Percentiles rank a stretch among this genome's conserved stretches.
These are phyloP conservation scores for Siniperca obscura DNA, from an alignment of 2,797 vertebrate species.

Conservation along the genomic window DNA sequence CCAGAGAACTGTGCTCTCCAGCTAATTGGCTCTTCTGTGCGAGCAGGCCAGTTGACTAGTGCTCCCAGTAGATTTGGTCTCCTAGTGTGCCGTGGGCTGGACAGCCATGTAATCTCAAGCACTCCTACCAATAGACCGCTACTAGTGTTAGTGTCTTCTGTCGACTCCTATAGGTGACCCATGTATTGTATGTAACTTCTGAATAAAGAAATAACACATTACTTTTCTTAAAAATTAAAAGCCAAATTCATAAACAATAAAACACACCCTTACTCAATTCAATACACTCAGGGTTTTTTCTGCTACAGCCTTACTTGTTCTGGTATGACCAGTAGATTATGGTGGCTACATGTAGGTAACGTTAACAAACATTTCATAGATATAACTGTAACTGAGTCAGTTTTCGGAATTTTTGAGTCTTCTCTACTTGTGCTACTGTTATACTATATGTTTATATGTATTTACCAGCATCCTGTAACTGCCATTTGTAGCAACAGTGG, in stretches of 20 bases:
- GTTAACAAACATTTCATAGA: neutral
- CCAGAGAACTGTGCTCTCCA: slow-evolving; percentile 44
- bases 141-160: neutral
- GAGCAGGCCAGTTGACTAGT: slow-evolving; percentile 48
- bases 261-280: neutral
- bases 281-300: neutral
- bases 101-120: slow-evolving; percentile 35
- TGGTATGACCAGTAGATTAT: neutral
- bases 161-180: slow-evolving; percentile 19
- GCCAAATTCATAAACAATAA: neutral
- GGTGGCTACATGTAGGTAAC: neutral
- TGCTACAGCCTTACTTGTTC: neutral
- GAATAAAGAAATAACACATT: neutral
- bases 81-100: slow-evolving; percentile 40
- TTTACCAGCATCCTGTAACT: neutral
- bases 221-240: neutral
- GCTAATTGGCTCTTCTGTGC: slow-evolving; percentile 61
- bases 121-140: slow-evolving; percentile 30
- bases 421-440: neutral
- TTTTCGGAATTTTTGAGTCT: neutral
- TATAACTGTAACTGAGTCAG: neutral
- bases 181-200: slow-evolving; percentile 2
- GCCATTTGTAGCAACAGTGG: neutral
- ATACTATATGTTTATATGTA: neutral
- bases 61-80: slow-evolving; percentile 38